A percentile compares a stretch with the other conserved stretches of the same genome.
Evolutionary conservation across 2,797 vertebrate species (phyloP).

Genomic region (Lutjanus campechanus): DNA sequence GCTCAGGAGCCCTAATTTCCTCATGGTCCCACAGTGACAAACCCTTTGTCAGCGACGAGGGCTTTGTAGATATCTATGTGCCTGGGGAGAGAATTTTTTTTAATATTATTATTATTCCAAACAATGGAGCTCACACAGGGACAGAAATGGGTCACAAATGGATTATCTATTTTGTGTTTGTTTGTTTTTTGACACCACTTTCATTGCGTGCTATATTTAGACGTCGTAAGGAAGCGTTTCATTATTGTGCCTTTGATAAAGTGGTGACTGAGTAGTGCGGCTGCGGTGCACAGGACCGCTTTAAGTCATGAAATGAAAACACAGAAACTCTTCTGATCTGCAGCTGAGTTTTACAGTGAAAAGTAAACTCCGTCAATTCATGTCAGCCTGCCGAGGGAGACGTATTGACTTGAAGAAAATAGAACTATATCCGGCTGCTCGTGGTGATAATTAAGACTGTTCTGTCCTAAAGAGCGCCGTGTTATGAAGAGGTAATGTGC

Average conservation of each 20-base stretch:
- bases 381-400: neutral
- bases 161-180: slow-evolving; percentile 78
- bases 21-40: slow-evolving; percentile 66
- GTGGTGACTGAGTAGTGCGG: slow-evolving; percentile 34
- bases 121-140: slow-evolving; percentile 77
- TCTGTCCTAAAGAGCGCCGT: neutral
- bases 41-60: slow-evolving; percentile 70
- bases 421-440: neutral
- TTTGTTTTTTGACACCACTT: slow-evolving; percentile 75
- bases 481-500: neutral
- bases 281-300: slow-evolving; percentile 8
- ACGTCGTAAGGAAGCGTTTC: slow-evolving; percentile 57
- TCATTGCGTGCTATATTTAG: slow-evolving; percentile 76
- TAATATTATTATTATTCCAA: slow-evolving; percentile 70
- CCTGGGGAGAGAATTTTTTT: slow-evolving; percentile 66
- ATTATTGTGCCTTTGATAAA: slow-evolving; percentile 69
- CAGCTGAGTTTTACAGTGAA: slow-evolving; percentile 30
- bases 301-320: slow-evolving; percentile 50
- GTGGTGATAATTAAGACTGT: slow-evolving; percentile 16
- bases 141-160: slow-evolving; percentile 84
- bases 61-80: slow-evolving; percentile 78
- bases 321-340: slow-evolving; percentile 30
- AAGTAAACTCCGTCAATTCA: slow-evolving; percentile 28
- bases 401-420: slow-evolving; percentile 1
- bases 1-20: slow-evolving; percentile 70